Evolutionary conservation across 2,113 vertebrate species (phyloP).

Genomic region (Miniopterus natalensis): DNA sequence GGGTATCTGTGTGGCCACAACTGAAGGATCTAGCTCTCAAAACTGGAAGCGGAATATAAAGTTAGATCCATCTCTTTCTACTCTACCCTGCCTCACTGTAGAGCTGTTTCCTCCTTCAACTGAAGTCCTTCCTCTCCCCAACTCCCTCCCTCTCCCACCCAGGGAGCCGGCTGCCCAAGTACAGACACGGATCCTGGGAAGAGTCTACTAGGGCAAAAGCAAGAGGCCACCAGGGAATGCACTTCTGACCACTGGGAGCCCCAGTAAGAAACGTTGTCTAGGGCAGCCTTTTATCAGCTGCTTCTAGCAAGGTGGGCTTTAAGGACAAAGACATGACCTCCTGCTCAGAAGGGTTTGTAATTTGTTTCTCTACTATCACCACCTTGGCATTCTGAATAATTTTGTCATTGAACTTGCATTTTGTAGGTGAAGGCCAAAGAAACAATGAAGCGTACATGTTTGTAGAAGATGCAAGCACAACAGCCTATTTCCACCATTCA

Average conservation of each 20-base stretch:
- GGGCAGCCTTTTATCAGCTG: neutral
- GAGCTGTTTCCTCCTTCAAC: neutral
- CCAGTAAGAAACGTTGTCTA: neutral
- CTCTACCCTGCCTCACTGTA: neutral
- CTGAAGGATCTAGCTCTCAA: neutral
- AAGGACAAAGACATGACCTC: neutral
- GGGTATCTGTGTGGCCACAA: neutral
- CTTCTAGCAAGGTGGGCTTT: neutral
- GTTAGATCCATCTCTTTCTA: neutral
- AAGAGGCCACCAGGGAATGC: neutral
- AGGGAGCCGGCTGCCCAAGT: neutral
- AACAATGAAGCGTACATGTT: neutral
- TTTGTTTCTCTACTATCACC: neutral
- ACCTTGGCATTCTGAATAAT: neutral
- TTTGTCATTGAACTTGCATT: neutral
- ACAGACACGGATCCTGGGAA: neutral
- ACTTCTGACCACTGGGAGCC: neutral
- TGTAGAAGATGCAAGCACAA: neutral
- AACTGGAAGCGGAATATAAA: neutral
- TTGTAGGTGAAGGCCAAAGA: neutral
- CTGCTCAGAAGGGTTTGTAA: neutral
- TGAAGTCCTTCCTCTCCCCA: neutral
- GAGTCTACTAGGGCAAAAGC: neutral
- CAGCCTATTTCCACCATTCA: neutral
- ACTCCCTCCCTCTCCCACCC: neutral